Evolutionary conservation across 1,140 invertebrate species (phyloP).

Genomic region (Orchestia grillus): DNA sequence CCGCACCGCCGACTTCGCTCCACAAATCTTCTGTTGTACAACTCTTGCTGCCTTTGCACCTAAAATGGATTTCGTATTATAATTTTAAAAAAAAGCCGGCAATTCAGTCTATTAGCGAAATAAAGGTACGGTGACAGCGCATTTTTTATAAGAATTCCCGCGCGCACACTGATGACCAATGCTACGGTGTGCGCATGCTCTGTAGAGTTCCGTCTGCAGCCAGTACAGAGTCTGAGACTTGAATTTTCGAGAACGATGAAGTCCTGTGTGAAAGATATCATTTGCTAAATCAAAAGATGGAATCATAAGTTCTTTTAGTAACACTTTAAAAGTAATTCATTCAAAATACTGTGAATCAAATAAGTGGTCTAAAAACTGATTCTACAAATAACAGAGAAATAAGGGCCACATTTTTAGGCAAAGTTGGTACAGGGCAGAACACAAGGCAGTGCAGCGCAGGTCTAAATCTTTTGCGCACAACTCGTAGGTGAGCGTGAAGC

Average conservation of each 20-base stretch:
- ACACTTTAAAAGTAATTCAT: too few species aligned
- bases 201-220: background rate
- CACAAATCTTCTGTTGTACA: background rate
- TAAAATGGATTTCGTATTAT: background rate
- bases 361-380: too few species aligned
- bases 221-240: background rate
- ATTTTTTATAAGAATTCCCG: background rate
- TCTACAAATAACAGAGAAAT: too few species aligned
- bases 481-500: too few species aligned
- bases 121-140: background rate
- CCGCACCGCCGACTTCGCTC: slow-evolving; percentile 18
- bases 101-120: background rate
- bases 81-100: background rate
- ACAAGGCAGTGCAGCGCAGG: too few species aligned
- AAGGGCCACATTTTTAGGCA: too few species aligned
- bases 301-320: too few species aligned
- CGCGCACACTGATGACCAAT: background rate
- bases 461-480: too few species aligned
- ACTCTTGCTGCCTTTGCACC: background rate
- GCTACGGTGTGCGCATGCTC: background rate
- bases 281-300: too few species aligned
- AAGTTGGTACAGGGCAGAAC: too few species aligned
- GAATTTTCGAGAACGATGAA: background rate
- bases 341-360: too few species aligned
- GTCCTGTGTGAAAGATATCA: background rate